Percentiles rank a stretch among this genome's conserved stretches.
phyloP scores from a whole-genome alignment of 2,888 invertebrate species.

The Athripsodes cinereus region DNA sequence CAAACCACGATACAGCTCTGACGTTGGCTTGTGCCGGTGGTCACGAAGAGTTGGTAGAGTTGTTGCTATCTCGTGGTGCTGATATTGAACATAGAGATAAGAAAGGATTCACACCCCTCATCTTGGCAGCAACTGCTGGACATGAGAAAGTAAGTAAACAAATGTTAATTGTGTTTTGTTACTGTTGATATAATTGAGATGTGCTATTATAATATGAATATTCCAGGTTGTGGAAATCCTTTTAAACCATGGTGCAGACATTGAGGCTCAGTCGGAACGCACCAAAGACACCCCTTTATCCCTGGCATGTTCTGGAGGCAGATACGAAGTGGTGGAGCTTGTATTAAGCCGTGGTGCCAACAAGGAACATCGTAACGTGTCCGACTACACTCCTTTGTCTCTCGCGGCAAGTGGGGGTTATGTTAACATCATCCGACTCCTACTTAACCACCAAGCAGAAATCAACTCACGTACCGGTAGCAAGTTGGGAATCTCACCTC shows the following conservation, averaged over 20 bases:
- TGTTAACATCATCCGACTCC: conserved; percentile 93
- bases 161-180: no score
- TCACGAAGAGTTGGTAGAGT: conserved; percentile 90
- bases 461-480: conserved; percentile 97
- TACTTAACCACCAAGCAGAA: conserved; percentile 92
- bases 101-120: conserved; percentile 97
- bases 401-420: conserved; percentile 97
- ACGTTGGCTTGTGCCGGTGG: conserved; percentile 97
- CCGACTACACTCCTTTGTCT: conserved; percentile 98
- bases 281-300: conserved; percentile 98
- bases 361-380: conserved; percentile 97
- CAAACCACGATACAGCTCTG: conserved; percentile 97
- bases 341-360: conserved; percentile 85
- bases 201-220: background rate
- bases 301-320: conserved; percentile 93
- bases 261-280: conserved; percentile 97
- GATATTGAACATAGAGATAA: conserved; percentile 98
- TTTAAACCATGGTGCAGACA: conserved; percentile 89
- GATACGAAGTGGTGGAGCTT: conserved; percentile 93
- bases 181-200: no score
- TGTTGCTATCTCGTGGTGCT: conserved; percentile 86
- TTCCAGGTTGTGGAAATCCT: conserved; percentile 79
- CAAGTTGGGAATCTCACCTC: conserved; percentile 95
- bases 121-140: conserved; percentile 95
- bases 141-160: conserved; percentile 67